Conservation (phyloP, 2,888 invertebrate species). For the Beris chalybata region DNA sequence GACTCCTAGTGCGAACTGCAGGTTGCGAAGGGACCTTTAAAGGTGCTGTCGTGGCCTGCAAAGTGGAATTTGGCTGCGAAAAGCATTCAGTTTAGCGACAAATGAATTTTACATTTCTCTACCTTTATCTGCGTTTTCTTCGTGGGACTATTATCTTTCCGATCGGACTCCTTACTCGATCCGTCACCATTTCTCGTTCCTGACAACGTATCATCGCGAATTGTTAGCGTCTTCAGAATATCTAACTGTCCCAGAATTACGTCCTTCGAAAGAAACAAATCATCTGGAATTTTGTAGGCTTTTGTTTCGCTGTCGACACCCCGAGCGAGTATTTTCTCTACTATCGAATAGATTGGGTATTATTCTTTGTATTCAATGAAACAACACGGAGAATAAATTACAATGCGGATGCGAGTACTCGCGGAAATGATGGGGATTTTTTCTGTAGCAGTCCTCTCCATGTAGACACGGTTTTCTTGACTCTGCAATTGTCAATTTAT, state of each 20-base stretch:
- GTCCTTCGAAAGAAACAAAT: conserved; percentile 58
- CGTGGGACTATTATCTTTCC: not conserved
- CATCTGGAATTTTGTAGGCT: conserved; percentile 61
- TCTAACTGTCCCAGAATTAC: conserved; percentile 67
- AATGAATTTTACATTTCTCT: not conserved
- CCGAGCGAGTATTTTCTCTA: conserved; percentile 64
- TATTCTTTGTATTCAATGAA: conserved; percentile 7
- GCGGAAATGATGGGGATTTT: conserved; percentile 81
- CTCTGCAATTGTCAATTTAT: conserved; percentile 15
- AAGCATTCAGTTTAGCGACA: not conserved
- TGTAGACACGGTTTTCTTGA: conserved; percentile 69
- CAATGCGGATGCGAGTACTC: conserved; percentile 81
- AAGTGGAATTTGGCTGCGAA: conserved; percentile 1
- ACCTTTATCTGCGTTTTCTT: not conserved
- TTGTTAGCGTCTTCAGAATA: conserved; percentile 53
- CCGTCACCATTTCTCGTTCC: not conserved
- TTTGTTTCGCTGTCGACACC: conserved; percentile 54
- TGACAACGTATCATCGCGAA: not conserved
- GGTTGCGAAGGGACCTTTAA: not conserved
- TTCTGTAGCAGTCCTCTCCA: conserved; percentile 76
- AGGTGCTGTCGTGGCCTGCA: not conserved
- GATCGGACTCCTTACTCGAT: not conserved
- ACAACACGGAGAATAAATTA: conserved; percentile 56
- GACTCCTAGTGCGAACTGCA: conserved; percentile 7
- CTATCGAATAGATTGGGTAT: conserved; percentile 55